phyloP scores from a whole-genome alignment of 2,113 vertebrate species.

The Oxyura jamaicensis region DNA sequence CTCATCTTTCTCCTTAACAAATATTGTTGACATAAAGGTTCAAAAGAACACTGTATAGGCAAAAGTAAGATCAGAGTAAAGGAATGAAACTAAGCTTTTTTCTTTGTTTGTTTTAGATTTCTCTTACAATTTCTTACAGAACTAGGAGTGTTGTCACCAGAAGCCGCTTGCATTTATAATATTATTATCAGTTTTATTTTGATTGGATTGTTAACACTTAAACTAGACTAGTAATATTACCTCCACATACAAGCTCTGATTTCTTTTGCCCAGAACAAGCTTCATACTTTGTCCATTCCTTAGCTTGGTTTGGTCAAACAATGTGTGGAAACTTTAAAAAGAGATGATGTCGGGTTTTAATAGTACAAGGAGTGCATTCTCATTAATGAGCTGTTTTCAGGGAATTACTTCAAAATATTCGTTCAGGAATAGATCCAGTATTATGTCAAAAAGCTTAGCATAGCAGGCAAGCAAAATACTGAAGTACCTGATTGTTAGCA shows the following conservation, averaged over 20 bases:
- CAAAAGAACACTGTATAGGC: neutral
- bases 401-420: neutral
- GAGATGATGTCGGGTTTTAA: neutral
- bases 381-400: neutral
- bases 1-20: neutral
- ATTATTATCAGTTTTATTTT: neutral
- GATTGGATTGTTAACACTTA: neutral
- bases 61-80: neutral
- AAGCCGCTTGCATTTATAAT: neutral
- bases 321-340: neutral
- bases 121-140: neutral
- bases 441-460: neutral
- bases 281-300: neutral
- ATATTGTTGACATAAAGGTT: neutral
- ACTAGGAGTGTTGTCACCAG: neutral
- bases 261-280: neutral
- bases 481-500: neutral
- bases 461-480: neutral
- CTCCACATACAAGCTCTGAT: neutral
- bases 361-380: neutral
- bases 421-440: neutral
- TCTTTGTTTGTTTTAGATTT: accelerated
- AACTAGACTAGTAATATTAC: neutral
- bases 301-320: neutral
- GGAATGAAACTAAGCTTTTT: neutral